Base-by-base conservation (phyloP, 2,888 invertebrate genomes). In the Pandemis corylana region DNA sequence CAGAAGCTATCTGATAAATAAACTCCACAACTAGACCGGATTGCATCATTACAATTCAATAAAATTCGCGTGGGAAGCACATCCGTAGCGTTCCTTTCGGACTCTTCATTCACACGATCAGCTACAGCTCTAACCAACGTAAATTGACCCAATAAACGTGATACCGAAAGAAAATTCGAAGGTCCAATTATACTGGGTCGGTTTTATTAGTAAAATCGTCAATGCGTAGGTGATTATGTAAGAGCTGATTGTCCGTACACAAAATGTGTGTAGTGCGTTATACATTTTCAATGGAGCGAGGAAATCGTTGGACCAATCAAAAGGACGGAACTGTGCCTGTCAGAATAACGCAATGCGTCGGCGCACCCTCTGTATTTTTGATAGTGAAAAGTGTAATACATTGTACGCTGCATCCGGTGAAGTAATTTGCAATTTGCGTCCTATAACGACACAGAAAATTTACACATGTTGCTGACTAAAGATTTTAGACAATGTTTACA, bases 311-410 rank as follows among this genome's bases (percentile, higher is more conserved):
- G 83, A 81, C 86, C 88, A 85, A 86, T 92, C 87, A 89, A 90
- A 90, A 87, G 85, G 86, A 85, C 93, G 93, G 93, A 93, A 92
- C 90, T 93, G 81, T 86, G 93, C 84, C 80, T 90, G 89, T 91
- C 90, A 89, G 82, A 82, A 83, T 86, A 88, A 89, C 89, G 89
- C 88, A 89, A 89, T 90, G 90, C 90, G 90, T 88, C 83, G 91
- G 86, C 90, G 89, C 92, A 91, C 89, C 91, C 88, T 84, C 79
- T 78, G 79, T 78, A 76, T 80, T 85, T 83, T 82, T 81, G 80
- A 83, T 83, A 83, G 84, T 86, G 84, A 87, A 90, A 88, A 85
- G 78, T 82, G 51, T 51, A 62, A 53, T 42, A 75, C 82, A 87
- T 88, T 89, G 86, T 88, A 78, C 9, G 15, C 76, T 80, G 77